Evolutionary conservation across 1,140 invertebrate species (phyloP).

Genomic region (Trachymyrmex cornetzi): DNA sequence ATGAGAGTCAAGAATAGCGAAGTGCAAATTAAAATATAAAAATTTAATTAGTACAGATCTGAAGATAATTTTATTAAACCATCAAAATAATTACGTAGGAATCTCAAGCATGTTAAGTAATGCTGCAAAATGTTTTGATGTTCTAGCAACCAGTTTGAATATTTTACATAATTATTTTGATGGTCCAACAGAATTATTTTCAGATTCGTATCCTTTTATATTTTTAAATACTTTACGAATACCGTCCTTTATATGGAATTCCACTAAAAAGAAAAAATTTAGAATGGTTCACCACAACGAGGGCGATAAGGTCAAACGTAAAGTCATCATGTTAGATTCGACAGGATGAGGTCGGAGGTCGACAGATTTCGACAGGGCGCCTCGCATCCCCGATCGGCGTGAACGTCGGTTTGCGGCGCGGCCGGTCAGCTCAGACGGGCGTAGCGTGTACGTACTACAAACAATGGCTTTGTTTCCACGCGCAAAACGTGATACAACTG

Average conservation of each 20-base stretch:
- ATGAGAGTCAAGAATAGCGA: no score
- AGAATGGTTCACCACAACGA: not conserved
- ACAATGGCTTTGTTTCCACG: conserved; percentile 85
- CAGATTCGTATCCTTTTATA: no score
- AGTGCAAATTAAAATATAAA: no score
- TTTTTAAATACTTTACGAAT: no score
- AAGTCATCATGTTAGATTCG: conserved; percentile 47
- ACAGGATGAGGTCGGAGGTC: conserved; percentile 34
- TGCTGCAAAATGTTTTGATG: no score
- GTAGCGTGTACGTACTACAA: conserved; percentile 78
- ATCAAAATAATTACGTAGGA: no score
- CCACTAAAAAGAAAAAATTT: conserved; percentile 3
- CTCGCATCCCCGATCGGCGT: conserved; percentile 78
- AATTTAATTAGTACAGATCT: no score
- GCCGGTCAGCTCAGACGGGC: conserved; percentile 59
- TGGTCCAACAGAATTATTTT: no score
- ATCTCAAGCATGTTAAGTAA: no score
- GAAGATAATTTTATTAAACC: no score
- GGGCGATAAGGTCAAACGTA: not conserved
- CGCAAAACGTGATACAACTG: conserved; percentile 83
- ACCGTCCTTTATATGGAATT: not conserved
- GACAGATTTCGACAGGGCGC: conserved; percentile 68
- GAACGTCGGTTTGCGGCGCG: conserved; percentile 58
- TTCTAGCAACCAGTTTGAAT: no score
- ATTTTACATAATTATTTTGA: no score